phyloP scores from a whole-genome alignment of 2,888 invertebrate genomes.

The Mantis religiosa region DNA sequence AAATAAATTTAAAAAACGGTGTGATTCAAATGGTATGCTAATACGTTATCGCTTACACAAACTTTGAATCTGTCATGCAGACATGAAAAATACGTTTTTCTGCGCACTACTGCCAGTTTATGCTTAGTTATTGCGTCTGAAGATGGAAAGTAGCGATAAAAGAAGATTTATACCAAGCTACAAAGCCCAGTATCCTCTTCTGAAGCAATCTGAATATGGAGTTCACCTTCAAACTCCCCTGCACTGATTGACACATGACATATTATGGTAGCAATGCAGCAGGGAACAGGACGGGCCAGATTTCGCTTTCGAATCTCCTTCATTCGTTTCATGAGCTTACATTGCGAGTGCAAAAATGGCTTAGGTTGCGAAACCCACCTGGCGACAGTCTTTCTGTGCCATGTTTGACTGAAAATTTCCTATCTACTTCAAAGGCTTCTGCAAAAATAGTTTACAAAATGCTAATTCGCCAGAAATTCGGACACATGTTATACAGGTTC shows the following conservation, averaged over 20 bases:
- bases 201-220: neutral
- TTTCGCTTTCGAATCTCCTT: neutral
- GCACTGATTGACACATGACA: neutral
- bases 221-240: neutral
- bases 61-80: neutral
- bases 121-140: neutral
- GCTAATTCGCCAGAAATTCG: no score
- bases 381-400: neutral
- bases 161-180: neutral
- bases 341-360: neutral
- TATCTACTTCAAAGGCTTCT: neutral
- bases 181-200: neutral
- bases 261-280: neutral
- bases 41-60: neutral
- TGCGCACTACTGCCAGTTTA: neutral
- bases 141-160: neutral
- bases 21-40: neutral
- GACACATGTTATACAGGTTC: no score
- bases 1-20: neutral
- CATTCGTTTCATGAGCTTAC: neutral
- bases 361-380: neutral
- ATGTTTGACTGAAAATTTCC: neutral
- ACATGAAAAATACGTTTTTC: neutral
- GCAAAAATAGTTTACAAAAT: no score
- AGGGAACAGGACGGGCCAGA: neutral